Evolutionary conservation across 2,888 invertebrate genomes (phyloP).

Genomic region (Apamea epomidion): DNA sequence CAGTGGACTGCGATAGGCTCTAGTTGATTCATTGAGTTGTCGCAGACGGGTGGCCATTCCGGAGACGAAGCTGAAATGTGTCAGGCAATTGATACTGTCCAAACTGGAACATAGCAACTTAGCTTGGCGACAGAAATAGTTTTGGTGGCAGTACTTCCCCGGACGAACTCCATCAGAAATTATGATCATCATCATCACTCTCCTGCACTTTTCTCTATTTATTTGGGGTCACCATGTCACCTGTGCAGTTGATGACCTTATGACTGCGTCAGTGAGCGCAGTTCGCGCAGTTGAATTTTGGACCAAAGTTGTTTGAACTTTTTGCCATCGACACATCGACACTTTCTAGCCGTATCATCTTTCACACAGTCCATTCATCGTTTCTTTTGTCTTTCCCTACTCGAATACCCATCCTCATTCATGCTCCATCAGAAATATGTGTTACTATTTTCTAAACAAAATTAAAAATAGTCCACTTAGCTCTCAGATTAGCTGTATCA

Average conservation of each 20-base stretch:
- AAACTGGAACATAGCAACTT: neutral
- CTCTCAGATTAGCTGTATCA: neutral
- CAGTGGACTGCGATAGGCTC: neutral
- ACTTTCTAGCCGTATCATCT: neutral
- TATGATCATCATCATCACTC: neutral
- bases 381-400: neutral
- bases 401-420: neutral
- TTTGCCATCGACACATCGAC: neutral
- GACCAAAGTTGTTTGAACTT: no score
- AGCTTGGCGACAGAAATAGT: neutral
- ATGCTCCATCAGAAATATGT: neutral
- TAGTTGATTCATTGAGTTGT: neutral
- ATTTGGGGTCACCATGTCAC: neutral
- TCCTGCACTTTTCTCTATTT: neutral
- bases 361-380: neutral
- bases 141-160: no score
- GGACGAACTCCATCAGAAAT: neutral
- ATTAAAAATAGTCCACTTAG: neutral
- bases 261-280: no score
- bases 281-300: no score
- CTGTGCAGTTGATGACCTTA: no score
- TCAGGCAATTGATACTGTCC: no score
- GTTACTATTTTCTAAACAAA: neutral
- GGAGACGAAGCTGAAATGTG: neutral
- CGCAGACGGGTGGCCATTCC: no score